Base-by-base conservation (phyloP, 92 coral and sea anemone genomes). In the Micromussa lordhowensis region DNA sequence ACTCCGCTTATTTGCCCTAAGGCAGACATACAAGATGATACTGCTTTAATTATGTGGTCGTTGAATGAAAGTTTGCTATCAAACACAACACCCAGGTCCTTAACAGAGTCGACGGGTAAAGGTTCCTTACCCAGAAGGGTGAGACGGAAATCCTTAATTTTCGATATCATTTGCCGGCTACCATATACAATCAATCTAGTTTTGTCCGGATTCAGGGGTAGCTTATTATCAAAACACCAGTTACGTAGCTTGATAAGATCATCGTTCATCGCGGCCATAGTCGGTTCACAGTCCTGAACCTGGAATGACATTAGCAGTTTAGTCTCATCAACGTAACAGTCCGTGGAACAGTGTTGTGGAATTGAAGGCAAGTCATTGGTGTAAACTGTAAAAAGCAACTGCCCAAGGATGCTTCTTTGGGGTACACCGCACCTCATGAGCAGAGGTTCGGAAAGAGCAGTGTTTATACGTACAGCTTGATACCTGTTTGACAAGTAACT, bases 381-480 rank as follows among this genome's bases (percentile, higher is more conserved):
- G 82, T 74, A 88, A 26, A 82, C 64, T 81, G 76, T 87, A 30
- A 80, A 87, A 26, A 87, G 68, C 19, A 83, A 64, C 68, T 78
- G 83, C 34, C 88, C 93, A 49, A 85, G 85, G 70, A 84, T 89
- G 68, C 89, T 84, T 63, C 89, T 82, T 79, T 84, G 89, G 26
- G 92, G 92, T 55, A 89, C 89, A 59, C 92, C 79, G 63, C 57
- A n/a, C 76, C 44, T 68, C 76, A 86, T 68, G 3, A n/a, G 57
- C 78, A 76, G 73, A 15, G 64, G 35, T 6, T 76, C 84, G 69
- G 88, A 89, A 44, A 83, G 82, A 64, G 82, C 82, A 29, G 81
- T 74, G 9, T 75, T 76, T 40, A 85, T 90, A 26, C 78, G 75
- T 17, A 54, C 58, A 54, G 58, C 58, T 54, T 54, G 8, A 17